Evolutionary conservation across 2,797 vertebrate genomes (phyloP), one percentile per base, ranked within the genome.

Genomic region (Anguilla anguilla): DNA sequence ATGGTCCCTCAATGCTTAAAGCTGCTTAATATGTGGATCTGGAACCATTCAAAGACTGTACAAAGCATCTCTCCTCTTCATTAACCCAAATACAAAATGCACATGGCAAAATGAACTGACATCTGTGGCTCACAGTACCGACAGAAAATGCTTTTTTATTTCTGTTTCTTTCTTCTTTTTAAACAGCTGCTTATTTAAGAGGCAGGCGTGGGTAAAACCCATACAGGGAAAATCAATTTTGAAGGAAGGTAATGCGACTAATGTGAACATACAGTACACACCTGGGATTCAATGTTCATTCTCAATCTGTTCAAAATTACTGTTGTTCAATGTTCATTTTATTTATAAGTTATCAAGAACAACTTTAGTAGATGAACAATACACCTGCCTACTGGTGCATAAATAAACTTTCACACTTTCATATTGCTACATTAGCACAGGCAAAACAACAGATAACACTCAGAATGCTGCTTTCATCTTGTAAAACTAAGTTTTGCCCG

Each of bases 21-120:
- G 92, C 86, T 86, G 91, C 89, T 93, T 91, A 92, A 95, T 94
- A 92, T 85, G 85, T 89, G 86, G 88, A 91, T 88, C 91, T 79
- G 85, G 64, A 88, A 72, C 88, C 88, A 85, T 91, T 90, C 17
- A 35, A 81, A 88, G 51, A 35, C 46, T 0, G 79, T 51, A 88
- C 61, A 92, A 89, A 86, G 59, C 84, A 67, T 82, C 67, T 67
- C 82, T 89, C 85, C 88, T 61, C 39, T 85, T 90, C 89, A 91
- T 90, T 91, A 90, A 87, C 83, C 83, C 85, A 46, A 86, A 90
- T 89, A 86, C 59, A 89, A 87, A 53, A 88, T 19, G 86, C 87
- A 88, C 84, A 86, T 88, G 85, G 83, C 79, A 53, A 82, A 74
- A 74, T 51, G n/a, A 77, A 61, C 59, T 69, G 83, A 85, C 69